Conservation (phyloP, 2,113 vertebrate species). For the Hypocryptadius cinnamomeus region DNA sequence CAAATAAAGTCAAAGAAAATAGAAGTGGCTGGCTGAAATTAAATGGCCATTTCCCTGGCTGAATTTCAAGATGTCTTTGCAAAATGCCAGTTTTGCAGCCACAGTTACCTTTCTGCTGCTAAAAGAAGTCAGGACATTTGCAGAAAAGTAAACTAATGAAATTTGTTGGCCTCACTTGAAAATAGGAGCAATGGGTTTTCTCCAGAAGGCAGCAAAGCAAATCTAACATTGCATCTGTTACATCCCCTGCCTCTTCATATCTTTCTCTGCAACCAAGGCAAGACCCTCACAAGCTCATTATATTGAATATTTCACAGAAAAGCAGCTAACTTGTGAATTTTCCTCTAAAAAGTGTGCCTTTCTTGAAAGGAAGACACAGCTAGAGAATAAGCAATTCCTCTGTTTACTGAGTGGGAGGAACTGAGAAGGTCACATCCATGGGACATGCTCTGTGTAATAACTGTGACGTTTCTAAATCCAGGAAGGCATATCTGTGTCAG, state of each 20-base stretch:
- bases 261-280: not conserved
- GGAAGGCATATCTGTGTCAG: not conserved
- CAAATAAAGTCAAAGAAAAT: not conserved
- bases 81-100: not conserved
- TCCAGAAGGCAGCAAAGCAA: not conserved
- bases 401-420: not conserved
- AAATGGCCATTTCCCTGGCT: not conserved
- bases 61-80: not conserved
- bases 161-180: not conserved
- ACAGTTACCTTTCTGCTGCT: not conserved
- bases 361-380: not conserved
- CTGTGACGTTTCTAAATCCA: not conserved
- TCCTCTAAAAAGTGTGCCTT: not conserved
- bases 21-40: not conserved
- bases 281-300: not conserved
- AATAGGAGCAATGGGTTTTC: not conserved
- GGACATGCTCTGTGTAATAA: not conserved
- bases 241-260: not conserved
- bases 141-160: not conserved
- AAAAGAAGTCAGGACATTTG: not conserved
- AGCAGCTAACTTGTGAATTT: not conserved
- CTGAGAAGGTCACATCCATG: not conserved
- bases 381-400: not conserved
- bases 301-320: not conserved
- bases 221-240: not conserved